Percentiles rank a stretch among this genome's conserved stretches.
These are phyloP conservation scores for Sparidentex hasta DNA, from an alignment of 2,797 vertebrate species.

Conservation along the genomic window DNA sequence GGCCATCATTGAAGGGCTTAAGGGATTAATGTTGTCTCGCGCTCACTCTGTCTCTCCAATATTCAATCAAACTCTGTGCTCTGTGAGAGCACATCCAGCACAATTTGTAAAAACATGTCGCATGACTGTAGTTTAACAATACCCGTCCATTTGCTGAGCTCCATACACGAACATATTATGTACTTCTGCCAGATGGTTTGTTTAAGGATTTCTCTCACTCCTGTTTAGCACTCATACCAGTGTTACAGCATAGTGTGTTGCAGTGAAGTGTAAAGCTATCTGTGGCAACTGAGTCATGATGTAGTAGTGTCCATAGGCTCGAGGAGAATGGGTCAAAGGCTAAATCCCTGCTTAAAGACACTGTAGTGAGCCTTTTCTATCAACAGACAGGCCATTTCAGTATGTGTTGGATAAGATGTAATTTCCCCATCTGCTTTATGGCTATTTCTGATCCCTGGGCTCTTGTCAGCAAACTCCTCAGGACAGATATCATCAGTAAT, in stretches of 20 bases:
- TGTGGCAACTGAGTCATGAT: slow-evolving; percentile 78
- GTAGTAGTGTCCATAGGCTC: slow-evolving; percentile 80
- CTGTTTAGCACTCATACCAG: slow-evolving; percentile 51
- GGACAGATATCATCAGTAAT: slow-evolving; percentile 89
- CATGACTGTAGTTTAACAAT: slow-evolving; percentile 59
- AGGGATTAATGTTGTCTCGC: slow-evolving; percentile 85
- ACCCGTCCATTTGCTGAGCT: slow-evolving; percentile 63
- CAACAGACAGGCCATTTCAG: slow-evolving; percentile 87
- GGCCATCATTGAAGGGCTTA: slow-evolving; percentile 88
- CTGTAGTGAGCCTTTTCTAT: slow-evolving; percentile 84
- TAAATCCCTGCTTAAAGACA: slow-evolving; percentile 89
- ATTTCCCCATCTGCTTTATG: slow-evolving; percentile 90
- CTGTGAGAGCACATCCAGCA: slow-evolving; percentile 54
- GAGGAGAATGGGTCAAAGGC: slow-evolving; percentile 80
- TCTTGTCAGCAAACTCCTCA: slow-evolving; percentile 87
- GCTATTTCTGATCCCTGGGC: slow-evolving; percentile 87
- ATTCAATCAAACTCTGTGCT: slow-evolving; percentile 80
- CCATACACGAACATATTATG: slow-evolving; percentile 42
- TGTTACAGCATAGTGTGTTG: slow-evolving; percentile 56
- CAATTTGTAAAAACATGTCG: slow-evolving; percentile 66
- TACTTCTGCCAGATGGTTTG: slow-evolving; percentile 69
- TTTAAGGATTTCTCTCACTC: slow-evolving; percentile 69
- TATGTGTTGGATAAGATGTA: slow-evolving; percentile 85
- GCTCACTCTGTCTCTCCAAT: slow-evolving; percentile 74
- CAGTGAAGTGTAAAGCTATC: slow-evolving; percentile 65